Evolutionary conservation across 2,888 invertebrate genomes (phyloP), one percentile per base, ranked within the genome.

Genomic region (Drosophila mayaguana): DNA sequence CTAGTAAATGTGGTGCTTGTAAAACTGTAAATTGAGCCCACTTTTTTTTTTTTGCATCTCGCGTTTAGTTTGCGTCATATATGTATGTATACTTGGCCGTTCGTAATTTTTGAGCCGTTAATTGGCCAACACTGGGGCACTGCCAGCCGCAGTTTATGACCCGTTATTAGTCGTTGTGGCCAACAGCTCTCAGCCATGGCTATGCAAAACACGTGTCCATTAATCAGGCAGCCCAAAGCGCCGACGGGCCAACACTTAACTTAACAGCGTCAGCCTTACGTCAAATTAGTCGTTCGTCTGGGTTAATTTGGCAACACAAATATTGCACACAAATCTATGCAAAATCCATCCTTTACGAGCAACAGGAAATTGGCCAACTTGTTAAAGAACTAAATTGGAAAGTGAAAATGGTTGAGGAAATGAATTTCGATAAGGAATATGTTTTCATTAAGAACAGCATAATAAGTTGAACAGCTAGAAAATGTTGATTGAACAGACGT

Each of bases 111-210:
- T 83, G 69, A 63, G 63, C 53, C 51, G 74, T 84, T 86, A 87
- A 86, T 86, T 89, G 84, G 84, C 75, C 71, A 83, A 88, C 79
- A 84, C 83, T 88, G 77, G 77, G 78, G 73, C 86, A 82, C 81
- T 85, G 81, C 67, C 54, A 57, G 56, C 69, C 71, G 36, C 75
- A 84, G 77, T 84, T 74, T 80, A 85, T 83, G 81, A 70, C 55
- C 62, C 68, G 71, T 77, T 84, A 88, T 85, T 80, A 85, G 74
- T 63, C 51, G 69, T 22, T 56, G 38, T 11, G 46, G 48, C 22
- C 72, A 59, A 45, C 69, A 50, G 61, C 69, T 65, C 34, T 53
- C 65, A 22, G 59, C 67, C 61, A 32, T 18, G 43, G 20, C 42
- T 65, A 60, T 73, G 73, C 59, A 68, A 65, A 77, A 69, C 79